Evolutionary conservation across 2,797 vertebrate species (phyloP).

Genomic region (Schizothorax lantsangensis): DNA sequence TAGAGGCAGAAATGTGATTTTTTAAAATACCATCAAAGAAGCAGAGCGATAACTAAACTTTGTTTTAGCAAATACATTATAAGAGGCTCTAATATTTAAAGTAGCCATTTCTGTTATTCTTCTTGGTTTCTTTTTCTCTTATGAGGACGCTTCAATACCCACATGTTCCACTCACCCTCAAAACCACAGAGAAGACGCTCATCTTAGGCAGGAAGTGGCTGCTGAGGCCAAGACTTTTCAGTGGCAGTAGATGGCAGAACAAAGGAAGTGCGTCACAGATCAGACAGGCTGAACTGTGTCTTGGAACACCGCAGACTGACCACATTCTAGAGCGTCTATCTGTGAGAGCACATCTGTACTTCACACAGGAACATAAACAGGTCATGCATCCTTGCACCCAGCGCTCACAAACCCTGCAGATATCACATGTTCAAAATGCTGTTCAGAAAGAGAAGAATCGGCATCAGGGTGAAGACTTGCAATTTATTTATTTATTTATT

Average conservation of each 20-base stretch:
- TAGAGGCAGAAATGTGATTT: background rate
- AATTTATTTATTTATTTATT: no score
- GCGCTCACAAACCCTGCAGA: slow-evolving; percentile 1
- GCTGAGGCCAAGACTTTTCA: slow-evolving; percentile 76
- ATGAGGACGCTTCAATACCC: slow-evolving; percentile 70
- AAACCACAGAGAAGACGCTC: slow-evolving; percentile 72
- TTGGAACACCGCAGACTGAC: slow-evolving; percentile 61
- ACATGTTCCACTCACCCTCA: slow-evolving; percentile 76
- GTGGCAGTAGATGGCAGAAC: slow-evolving; percentile 74
- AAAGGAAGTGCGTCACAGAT: slow-evolving; percentile 76
- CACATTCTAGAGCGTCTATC: slow-evolving; percentile 52
- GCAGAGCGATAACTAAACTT: background rate
- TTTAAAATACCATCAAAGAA: background rate
- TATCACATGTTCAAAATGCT: slow-evolving; percentile 22
- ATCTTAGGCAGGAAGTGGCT: slow-evolving; percentile 76
- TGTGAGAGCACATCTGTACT: slow-evolving; percentile 48
- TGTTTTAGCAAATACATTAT: background rate
- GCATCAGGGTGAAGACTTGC: slow-evolving; percentile 2
- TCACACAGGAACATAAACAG: slow-evolving; percentile 61
- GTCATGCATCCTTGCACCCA: slow-evolving; percentile 53
- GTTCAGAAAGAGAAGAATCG: background rate
- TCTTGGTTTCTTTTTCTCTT: slow-evolving; percentile 65
- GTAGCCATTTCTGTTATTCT: slow-evolving; percentile 32
- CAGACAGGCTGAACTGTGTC: slow-evolving; percentile 58
- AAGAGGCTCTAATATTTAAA: background rate